These are phyloP conservation scores for Chrysochloris asiatica DNA, from an alignment of 2,113 vertebrate genomes.

Conservation along the genomic window DNA sequence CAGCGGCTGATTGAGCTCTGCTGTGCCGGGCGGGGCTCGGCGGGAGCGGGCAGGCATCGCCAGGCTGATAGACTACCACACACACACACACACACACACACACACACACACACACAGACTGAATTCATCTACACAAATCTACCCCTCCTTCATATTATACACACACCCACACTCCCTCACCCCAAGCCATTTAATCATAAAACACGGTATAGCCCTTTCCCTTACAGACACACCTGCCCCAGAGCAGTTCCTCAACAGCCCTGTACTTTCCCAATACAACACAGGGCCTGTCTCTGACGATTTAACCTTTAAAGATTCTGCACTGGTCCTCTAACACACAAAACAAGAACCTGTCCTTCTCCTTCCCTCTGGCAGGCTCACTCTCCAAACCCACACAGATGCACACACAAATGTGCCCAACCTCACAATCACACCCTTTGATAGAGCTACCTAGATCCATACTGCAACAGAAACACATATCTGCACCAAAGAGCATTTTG, in stretches of 20 bases:
- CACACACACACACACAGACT: neutral
- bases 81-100: conserved; percentile 18
- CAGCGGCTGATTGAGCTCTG: conserved; percentile 90
- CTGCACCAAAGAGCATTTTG: neutral
- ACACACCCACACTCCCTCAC: neutral
- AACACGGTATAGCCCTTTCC: neutral
- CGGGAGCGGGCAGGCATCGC: conserved; percentile 74
- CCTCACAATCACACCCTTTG: neutral
- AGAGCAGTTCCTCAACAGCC: neutral
- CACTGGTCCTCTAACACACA: neutral
- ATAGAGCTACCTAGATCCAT: neutral
- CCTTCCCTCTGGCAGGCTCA: neutral
- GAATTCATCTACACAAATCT: neutral
- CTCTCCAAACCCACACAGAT: neutral
- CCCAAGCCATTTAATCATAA: neutral
- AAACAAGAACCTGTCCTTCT: neutral
- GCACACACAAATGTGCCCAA: neutral
- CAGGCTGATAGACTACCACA: neutral
- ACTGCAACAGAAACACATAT: neutral
- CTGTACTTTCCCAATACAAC: neutral
- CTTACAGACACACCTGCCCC: neutral
- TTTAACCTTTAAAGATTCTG: conserved; percentile 2
- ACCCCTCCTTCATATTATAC: neutral
- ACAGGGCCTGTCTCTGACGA: neutral
- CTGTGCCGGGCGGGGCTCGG: conserved; percentile 85